phyloP scores from a whole-genome alignment of 2,113 vertebrate species.

The Hippocampus comes region DNA sequence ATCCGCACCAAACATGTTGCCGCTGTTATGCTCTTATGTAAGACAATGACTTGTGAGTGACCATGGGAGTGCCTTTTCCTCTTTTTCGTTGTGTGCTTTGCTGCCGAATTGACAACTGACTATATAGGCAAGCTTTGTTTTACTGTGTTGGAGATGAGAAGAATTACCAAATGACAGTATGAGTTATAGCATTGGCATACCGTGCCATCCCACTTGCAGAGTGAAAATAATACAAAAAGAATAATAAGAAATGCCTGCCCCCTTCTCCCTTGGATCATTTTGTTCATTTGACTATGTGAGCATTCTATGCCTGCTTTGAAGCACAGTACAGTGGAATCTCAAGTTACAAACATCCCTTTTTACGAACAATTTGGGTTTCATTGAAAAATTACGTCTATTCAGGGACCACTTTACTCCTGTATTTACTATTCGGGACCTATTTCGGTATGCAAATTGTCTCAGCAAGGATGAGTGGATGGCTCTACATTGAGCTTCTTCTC shows the following conservation, averaged over 20 bases:
- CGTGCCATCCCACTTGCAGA: not conserved
- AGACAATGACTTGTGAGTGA: not conserved
- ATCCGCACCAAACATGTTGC: not conserved
- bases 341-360: no score
- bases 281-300: no score
- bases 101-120: not conserved
- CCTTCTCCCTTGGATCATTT: no score
- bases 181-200: not conserved
- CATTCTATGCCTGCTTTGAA: no score
- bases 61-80: not conserved
- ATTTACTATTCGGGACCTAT: no score
- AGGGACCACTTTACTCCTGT: no score
- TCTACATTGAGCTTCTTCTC: no score
- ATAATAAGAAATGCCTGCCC: not conserved
- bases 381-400: no score
- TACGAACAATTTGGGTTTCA: no score
- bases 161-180: not conserved
- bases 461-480: no score
- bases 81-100: not conserved
- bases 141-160: not conserved
- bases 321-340: no score
- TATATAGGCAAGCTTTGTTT: not conserved
- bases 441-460: no score
- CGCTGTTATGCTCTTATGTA: not conserved
- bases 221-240: not conserved